Conservation (phyloP, 2,113 vertebrate species). For the Psettodes erumei region DNA sequence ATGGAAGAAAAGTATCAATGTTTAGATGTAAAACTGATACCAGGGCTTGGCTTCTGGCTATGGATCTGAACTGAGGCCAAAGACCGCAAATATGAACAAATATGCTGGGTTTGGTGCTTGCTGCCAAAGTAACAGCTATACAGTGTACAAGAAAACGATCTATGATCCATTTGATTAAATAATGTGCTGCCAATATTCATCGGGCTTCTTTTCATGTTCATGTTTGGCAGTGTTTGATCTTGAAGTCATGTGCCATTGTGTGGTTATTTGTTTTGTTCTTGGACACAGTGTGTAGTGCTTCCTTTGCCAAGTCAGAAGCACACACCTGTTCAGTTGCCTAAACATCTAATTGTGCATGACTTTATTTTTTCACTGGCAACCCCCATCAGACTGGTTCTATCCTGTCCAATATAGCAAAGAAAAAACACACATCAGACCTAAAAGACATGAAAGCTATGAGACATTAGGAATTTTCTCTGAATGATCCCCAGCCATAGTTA, state of each 20-base stretch:
- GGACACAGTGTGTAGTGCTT: too few species aligned
- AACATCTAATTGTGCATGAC: too few species aligned
- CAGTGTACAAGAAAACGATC: background rate
- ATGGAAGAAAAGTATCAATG: background rate
- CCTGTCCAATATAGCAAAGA: too few species aligned
- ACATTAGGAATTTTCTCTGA: background rate
- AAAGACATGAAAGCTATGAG: too few species aligned
- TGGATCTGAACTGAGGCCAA: background rate
- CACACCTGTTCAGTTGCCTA: too few species aligned
- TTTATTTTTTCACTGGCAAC: too few species aligned
- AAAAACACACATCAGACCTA: too few species aligned
- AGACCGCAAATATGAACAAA: background rate
- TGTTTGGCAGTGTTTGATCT: too few species aligned
- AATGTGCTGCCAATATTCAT: background rate
- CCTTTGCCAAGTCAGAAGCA: too few species aligned
- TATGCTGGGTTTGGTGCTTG: background rate
- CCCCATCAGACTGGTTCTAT: too few species aligned
- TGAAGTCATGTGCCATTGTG: background rate
- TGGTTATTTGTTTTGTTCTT: background rate
- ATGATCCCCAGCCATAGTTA: background rate
- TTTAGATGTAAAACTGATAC: background rate
- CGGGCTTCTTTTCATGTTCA: too few species aligned
- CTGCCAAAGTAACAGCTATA: background rate
- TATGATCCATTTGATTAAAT: too few species aligned
- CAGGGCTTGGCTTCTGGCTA: background rate